phyloP scores from a whole-genome alignment of 2,888 invertebrate genomes.

The Pheosia tremula region DNA sequence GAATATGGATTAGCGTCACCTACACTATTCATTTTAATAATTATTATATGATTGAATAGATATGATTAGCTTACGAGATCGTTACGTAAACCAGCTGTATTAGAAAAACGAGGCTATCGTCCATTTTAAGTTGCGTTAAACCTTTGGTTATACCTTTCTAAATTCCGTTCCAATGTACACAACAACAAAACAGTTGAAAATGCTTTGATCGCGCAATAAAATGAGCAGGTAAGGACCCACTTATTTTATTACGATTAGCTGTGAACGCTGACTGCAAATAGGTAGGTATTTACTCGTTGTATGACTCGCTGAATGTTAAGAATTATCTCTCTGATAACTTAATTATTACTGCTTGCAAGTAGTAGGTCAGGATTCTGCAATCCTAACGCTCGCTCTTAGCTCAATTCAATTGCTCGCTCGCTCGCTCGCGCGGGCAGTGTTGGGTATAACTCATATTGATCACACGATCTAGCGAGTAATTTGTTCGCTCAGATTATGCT shows the following conservation, averaged over 20 bases:
- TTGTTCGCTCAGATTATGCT: too few relatives aligned
- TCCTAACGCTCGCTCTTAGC: too few relatives aligned
- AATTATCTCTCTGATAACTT: too few relatives aligned
- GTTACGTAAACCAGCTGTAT: neutral
- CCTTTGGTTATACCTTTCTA: slow-evolving; percentile 27
- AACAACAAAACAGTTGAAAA: neutral
- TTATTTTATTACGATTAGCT: neutral
- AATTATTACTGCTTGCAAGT: too few relatives aligned
- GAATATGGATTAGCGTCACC: neutral
- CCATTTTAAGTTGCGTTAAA: slow-evolving; percentile 1
- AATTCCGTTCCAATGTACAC: slow-evolving; percentile 15
- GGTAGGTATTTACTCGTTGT: too few relatives aligned
- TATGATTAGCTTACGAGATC: neutral
- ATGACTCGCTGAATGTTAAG: too few relatives aligned
- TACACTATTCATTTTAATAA: neutral
- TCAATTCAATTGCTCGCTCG: too few relatives aligned
- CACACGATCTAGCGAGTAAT: too few relatives aligned
- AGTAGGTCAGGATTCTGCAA: too few relatives aligned
- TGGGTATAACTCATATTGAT: too few relatives aligned
- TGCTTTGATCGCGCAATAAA: neutral
- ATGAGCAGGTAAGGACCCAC: neutral
- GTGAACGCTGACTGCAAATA: too few relatives aligned
- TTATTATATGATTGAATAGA: neutral
- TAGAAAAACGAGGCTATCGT: slow-evolving; percentile 4
- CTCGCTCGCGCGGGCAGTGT: too few relatives aligned